These are phyloP conservation scores for Haliclona indistincta DNA, from an alignment of 37 sponge, comb jelly and placozoan genomes.

Conservation along the genomic window DNA sequence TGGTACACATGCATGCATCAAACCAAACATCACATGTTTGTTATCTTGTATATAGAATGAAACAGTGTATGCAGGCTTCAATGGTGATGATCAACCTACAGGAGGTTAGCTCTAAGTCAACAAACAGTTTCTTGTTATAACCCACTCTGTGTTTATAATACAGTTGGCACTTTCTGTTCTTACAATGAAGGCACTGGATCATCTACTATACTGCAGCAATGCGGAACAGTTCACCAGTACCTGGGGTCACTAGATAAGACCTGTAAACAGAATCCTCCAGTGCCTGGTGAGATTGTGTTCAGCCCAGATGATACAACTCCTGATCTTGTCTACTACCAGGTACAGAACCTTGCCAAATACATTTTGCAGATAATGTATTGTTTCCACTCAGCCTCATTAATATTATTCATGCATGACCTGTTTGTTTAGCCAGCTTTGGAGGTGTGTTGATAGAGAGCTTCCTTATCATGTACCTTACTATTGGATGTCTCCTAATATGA, in stretches of 20 bases:
- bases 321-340: slow-evolving; percentile 67
- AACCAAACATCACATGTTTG: too few relatives aligned
- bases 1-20: too few relatives aligned
- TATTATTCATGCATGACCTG: too few relatives aligned
- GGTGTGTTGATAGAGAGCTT: too few relatives aligned
- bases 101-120: slow-evolving; percentile 8
- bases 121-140: background rate
- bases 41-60: slow-evolving; percentile 11
- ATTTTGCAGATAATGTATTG: too few relatives aligned
- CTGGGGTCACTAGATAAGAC: background rate
- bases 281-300: slow-evolving; percentile 40
- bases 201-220: background rate
- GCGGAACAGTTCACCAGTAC: slow-evolving; percentile 20
- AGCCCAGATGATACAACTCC: slow-evolving; percentile 64
- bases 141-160: background rate
- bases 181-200: background rate
- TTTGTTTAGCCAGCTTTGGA: too few relatives aligned
- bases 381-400: too few relatives aligned
- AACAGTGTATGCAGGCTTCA: slow-evolving; percentile 57
- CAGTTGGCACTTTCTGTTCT: slow-evolving; percentile 47
- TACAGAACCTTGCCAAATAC: too few relatives aligned
- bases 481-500: too few relatives aligned
- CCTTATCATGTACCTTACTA: too few relatives aligned
- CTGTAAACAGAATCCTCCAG: too few relatives aligned
- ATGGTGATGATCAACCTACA: slow-evolving; percentile 8